Conservation (phyloP, 2,113 vertebrate species). For the Tychaedon coryphoeus region DNA sequence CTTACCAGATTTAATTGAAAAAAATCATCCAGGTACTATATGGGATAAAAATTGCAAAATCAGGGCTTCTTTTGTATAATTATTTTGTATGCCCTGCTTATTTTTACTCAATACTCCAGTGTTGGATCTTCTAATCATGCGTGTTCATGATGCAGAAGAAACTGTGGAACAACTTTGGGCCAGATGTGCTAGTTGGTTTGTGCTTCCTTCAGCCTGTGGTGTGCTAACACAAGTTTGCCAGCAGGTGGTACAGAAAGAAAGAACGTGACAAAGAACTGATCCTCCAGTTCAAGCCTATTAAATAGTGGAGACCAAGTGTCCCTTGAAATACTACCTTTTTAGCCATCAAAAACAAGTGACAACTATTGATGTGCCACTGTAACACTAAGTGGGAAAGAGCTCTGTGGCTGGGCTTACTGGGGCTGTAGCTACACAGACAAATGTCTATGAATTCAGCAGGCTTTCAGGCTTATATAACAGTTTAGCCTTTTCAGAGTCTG, state of each 20-base stretch:
- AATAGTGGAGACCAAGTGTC: not conserved
- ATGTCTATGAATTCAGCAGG: not conserved
- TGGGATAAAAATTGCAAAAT: not conserved
- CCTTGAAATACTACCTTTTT: not conserved
- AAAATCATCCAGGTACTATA: not conserved
- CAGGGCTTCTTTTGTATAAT: not conserved
- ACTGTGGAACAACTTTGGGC: not conserved
- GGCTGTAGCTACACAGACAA: not conserved
- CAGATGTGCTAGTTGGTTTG: not conserved
- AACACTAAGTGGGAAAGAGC: not conserved
- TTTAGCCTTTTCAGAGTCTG: not conserved
- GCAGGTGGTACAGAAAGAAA: constrained; percentile 25
- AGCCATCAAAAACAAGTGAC: not conserved
- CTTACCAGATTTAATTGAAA: not conserved
- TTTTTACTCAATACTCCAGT: not conserved
- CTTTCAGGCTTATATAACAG: not conserved
- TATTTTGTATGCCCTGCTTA: not conserved
- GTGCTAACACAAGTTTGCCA: constrained; percentile 44
- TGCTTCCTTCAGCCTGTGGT: not conserved
- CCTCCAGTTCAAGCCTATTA: not conserved
- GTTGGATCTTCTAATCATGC: not conserved
- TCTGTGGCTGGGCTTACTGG: not conserved
- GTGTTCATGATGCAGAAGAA: not conserved
- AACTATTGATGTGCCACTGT: not conserved
- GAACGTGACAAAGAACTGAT: not conserved